These are phyloP conservation scores for Crotalus tigris DNA, from an alignment of 2,113 vertebrate species.

Conservation along the genomic window DNA sequence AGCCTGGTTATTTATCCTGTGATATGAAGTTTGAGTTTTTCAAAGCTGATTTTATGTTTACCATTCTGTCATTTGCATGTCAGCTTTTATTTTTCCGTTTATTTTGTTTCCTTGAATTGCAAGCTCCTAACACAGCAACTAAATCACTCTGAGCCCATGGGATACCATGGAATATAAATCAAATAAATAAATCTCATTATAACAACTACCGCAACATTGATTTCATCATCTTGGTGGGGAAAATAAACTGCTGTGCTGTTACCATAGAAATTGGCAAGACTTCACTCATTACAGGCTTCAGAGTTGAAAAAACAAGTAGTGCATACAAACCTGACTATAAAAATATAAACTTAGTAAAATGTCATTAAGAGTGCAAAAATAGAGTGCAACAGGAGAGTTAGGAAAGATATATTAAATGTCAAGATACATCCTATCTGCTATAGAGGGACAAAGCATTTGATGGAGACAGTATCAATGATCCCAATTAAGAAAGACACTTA, in stretches of 20 bases:
- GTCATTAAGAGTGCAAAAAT: not conserved
- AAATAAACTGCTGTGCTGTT: not conserved
- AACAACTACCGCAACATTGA: not conserved
- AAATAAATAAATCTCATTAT: not conserved
- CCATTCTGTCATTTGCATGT: not conserved
- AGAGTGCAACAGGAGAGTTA: not conserved
- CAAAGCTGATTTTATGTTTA: not conserved
- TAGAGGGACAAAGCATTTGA: not conserved
- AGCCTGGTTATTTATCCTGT: not conserved
- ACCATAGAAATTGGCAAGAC: not conserved
- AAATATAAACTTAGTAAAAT: not conserved
- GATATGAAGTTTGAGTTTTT: not conserved
- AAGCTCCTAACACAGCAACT: not conserved
- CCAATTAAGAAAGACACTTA: not conserved
- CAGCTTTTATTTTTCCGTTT: not conserved
- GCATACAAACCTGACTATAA: not conserved
- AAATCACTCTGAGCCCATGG: not conserved
- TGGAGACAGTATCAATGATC: not conserved
- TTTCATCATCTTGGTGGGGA: not conserved
- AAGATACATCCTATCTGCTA: not conserved
- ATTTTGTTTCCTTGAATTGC: not conserved
- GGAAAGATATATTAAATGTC: not conserved
- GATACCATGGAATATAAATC: not conserved
- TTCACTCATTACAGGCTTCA: not conserved
- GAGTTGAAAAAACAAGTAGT: not conserved